Percentiles rank a stretch among this genome's conserved stretches.
Evolutionary conservation across 2,888 invertebrate species (phyloP).

Genomic region (Zygaena filipendulae): DNA sequence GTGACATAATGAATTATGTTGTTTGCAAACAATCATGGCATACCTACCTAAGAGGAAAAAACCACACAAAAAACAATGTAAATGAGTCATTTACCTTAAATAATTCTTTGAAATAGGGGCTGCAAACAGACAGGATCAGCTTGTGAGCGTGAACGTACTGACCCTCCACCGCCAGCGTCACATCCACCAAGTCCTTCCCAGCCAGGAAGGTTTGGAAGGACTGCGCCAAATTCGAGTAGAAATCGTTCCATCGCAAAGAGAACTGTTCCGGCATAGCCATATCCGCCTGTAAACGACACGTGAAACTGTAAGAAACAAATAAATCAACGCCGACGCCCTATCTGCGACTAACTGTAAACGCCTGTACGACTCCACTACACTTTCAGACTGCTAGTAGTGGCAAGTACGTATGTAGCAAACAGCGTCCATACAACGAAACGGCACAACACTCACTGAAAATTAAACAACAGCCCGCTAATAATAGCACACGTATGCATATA

Average conservation of each 20-base stretch:
- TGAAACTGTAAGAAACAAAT: no score
- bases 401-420: background rate
- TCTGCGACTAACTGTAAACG: constrained; percentile 40
- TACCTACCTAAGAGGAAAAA: no score
- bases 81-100: constrained; percentile 71
- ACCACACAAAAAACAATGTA: constrained; percentile 17
- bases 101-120: constrained; percentile 81
- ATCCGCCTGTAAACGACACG: constrained; percentile 24
- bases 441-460: constrained; percentile 51
- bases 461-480: constrained; percentile 30
- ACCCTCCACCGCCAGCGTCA: constrained; percentile 82
- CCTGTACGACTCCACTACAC: no score
- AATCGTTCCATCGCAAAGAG: constrained; percentile 83
- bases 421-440: constrained; percentile 48
- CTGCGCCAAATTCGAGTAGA: constrained; percentile 78
- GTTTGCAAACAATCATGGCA: no score
- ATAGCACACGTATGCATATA: constrained; percentile 38
- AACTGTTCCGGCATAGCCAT: constrained; percentile 74
- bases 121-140: constrained; percentile 81
- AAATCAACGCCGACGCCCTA: constrained; percentile 32
- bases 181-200: constrained; percentile 80
- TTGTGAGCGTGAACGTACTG: constrained; percentile 82
- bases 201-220: constrained; percentile 78
- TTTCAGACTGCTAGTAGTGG: constrained; percentile 43
- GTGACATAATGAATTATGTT: no score